Evolutionary conservation across 2,113 vertebrate genomes (phyloP).

Genomic region (Dicerorhinus sumatrensis): DNA sequence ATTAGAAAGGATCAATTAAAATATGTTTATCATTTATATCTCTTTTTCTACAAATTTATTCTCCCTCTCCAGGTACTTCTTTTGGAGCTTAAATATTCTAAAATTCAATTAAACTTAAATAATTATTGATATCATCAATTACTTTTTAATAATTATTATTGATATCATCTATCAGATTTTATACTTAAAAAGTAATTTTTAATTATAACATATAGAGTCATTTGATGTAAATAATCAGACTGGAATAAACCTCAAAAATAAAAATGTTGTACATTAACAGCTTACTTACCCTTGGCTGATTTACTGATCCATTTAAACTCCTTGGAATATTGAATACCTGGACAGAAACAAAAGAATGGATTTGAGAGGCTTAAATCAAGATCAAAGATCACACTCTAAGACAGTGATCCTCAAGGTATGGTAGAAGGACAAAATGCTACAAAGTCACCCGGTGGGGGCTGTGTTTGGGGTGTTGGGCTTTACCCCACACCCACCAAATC

Average conservation of each 20-base stretch:
- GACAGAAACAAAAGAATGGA: background rate
- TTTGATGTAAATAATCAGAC: background rate
- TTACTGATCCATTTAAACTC: background rate
- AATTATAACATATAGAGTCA: background rate
- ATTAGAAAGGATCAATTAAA: constrained; percentile 29
- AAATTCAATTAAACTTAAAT: constrained; percentile 26
- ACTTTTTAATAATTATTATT: too few species aligned
- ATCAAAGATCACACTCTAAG: background rate
- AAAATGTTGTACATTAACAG: background rate
- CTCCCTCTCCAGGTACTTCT: background rate
- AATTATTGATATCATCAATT: background rate
- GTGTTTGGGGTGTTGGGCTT: background rate
- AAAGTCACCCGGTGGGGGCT: background rate
- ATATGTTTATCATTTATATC: background rate
- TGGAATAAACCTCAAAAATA: background rate
- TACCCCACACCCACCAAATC: background rate
- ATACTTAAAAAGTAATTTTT: constrained; percentile 10
- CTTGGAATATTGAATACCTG: background rate
- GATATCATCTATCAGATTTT: background rate
- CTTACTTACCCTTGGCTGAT: background rate
- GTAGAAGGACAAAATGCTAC: background rate
- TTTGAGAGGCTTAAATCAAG: background rate
- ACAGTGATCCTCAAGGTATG: background rate
- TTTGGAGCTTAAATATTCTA: constrained; percentile 5
- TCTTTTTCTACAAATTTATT: background rate